Evolutionary conservation across 2,797 vertebrate genomes (phyloP), one percentile per base, ranked within the genome.

Genomic region (Intellagama lesueurii): DNA sequence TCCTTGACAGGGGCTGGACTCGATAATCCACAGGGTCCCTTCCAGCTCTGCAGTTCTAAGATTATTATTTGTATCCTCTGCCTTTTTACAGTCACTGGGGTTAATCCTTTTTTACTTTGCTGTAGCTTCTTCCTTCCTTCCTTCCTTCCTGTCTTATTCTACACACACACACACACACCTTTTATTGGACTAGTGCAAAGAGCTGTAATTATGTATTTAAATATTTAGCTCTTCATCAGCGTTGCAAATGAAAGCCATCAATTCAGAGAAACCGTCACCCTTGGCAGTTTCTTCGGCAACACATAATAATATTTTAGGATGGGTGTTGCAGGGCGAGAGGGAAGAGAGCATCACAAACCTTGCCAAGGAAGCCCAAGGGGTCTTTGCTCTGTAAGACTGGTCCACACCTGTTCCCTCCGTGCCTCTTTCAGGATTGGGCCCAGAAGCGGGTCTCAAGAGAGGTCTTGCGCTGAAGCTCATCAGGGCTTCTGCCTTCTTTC

Each of bases 181-280:
- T 93, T 91, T 95, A 95, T 94, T 94, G 93, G 95, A 89, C 93
- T 93, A 86, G 90, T 90, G 78, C 91, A 92, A 93, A 94, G 91
- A 94, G 94, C 89, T 94, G 91, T 96, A 96, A 96, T 96, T 96
- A 96, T 90, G 95, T 96, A 94, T 96, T 97, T 97, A 97, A 97
- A 97, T 97, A 97, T 97, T 97, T 96, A 97, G 96, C 95, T 95
- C 96, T 96, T 96, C 96, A 95, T 95, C 95, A 95, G 96, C 95
- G 96, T 97, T 95, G 95, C 96, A 97, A 97, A 97, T 97, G 96
- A 97, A 97, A 95, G 94, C 94, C 96, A 96, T 97, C 95, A 94
- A 95, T 97, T 96, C 89, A 89, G 90, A 94, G 92, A 91, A 89
- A 49, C 49, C 76, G 69, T 80, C 76, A 80, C 83, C 83, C 88